phyloP scores from a whole-genome alignment of 1,140 invertebrate genomes.

The Anoplolepis gracilipes region DNA sequence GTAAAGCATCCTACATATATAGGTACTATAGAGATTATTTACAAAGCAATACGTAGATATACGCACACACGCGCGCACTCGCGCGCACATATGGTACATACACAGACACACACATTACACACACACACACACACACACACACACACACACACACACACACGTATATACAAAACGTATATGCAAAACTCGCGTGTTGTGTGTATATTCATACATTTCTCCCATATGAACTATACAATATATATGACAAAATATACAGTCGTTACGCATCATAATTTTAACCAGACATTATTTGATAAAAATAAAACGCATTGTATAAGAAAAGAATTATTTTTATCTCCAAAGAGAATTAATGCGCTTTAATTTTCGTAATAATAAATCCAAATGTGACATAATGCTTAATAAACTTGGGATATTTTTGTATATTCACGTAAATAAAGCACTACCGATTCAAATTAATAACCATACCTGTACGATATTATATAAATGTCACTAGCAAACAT shows the following conservation, averaged over 20 bases:
- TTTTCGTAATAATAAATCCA: not conserved
- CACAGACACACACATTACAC: not conserved
- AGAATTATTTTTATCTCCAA: constrained; percentile 1
- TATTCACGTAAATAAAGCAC: constrained; percentile 4
- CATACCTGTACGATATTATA: not conserved
- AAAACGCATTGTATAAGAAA: not conserved
- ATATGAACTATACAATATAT: not conserved
- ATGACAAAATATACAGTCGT: not conserved
- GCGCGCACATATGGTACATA: not conserved
- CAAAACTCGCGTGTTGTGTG: not conserved
- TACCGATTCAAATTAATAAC: constrained; percentile 22
- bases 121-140: not conserved
- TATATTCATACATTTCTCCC: constrained; percentile 20
- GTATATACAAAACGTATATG: not conserved
- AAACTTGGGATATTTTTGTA: constrained; percentile 43
- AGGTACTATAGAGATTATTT: constrained; percentile 23
- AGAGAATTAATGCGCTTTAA: not conserved
- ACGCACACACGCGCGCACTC: not conserved
- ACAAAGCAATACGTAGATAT: constrained; percentile 42
- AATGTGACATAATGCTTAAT: not conserved
- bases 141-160: not conserved
- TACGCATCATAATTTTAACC: constrained; percentile 39
- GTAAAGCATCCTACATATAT: not conserved
- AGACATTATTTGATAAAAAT: constrained; percentile 11
- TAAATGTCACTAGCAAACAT: not conserved